These are phyloP conservation scores for Triplophysa tibetana DNA, from an alignment of 2,113 vertebrate genomes.

Conservation along the genomic window DNA sequence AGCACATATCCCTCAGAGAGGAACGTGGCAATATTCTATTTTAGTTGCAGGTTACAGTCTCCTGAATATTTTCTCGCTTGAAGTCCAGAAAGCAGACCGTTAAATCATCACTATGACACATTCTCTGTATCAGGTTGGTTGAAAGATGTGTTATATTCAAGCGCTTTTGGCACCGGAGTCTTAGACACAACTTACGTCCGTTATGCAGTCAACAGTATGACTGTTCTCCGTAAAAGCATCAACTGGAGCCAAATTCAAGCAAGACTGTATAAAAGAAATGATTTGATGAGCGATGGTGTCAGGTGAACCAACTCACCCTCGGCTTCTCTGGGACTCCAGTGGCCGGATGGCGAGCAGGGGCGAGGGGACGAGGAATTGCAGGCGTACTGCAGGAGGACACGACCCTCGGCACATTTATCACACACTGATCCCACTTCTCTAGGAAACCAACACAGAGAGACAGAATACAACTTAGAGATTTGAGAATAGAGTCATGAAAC, in stretches of 20 bases:
- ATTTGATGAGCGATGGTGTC: not conserved
- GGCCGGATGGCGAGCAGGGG: conserved; percentile 91
- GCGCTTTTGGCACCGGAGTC: not conserved
- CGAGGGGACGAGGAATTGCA: conserved; percentile 92
- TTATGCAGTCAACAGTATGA: not conserved
- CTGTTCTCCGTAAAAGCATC: not conserved
- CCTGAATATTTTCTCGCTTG: conserved; percentile 15
- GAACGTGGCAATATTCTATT: not conserved
- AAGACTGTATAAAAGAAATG: not conserved
- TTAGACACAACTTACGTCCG: conserved; percentile 7
- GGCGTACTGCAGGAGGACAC: conserved; percentile 89
- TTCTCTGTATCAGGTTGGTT: not conserved
- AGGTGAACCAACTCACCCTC: conserved; percentile 82
- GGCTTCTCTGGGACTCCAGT: conserved; percentile 96
- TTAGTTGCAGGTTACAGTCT: conserved; percentile 6
- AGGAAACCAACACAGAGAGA: conserved; percentile 91
- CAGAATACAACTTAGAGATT: conserved; percentile 89
- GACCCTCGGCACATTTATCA: conserved; percentile 90
- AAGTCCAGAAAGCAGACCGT: conserved; percentile 10
- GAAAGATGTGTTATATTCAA: conserved; percentile 7
- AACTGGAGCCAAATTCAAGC: not conserved
- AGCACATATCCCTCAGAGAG: not conserved
- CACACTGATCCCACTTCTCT: conserved; percentile 99
- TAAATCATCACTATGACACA: conserved; percentile 24
- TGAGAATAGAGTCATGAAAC: no score